Evolutionary conservation across 2,888 invertebrate species (phyloP).

Genomic region (Cerceris ruficornis): DNA sequence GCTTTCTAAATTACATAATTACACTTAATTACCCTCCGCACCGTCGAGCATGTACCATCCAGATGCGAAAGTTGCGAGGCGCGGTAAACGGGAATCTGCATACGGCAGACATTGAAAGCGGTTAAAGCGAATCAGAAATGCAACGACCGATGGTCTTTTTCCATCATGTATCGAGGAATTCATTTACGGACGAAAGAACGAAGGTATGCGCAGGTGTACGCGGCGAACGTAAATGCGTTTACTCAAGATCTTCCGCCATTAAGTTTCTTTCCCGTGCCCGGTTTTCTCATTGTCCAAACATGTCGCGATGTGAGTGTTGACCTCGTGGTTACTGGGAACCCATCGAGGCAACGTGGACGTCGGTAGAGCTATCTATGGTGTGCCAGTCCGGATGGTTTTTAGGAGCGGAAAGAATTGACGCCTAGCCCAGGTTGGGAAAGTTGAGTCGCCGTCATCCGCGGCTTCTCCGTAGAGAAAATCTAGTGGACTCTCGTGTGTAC

Average conservation of each 20-base stretch:
- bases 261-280: constrained; percentile 65
- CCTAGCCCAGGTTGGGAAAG: constrained; percentile 64
- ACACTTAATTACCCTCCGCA: too few relatives aligned
- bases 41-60: too few relatives aligned
- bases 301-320: constrained; percentile 74
- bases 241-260: constrained; percentile 60
- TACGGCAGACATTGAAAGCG: neutral
- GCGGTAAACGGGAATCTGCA: neutral
- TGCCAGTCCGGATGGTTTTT: constrained; percentile 61
- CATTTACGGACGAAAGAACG: constrained; percentile 47
- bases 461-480: constrained; percentile 41
- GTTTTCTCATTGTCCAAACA: constrained; percentile 72
- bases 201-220: constrained; percentile 61
- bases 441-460: constrained; percentile 55
- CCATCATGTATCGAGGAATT: constrained; percentile 32
- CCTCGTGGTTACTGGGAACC: constrained; percentile 72
- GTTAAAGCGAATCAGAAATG: neutral
- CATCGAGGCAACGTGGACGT: constrained; percentile 68
- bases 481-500: constrained; percentile 49
- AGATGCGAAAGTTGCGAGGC: neutral
- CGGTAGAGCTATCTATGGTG: constrained; percentile 72
- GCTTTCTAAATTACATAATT: too few relatives aligned
- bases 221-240: constrained; percentile 62
- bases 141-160: constrained; percentile 17
- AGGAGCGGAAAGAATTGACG: constrained; percentile 66